These are phyloP conservation scores for Nomia melanderi DNA, from an alignment of 1,140 invertebrate genomes.

Conservation along the genomic window DNA sequence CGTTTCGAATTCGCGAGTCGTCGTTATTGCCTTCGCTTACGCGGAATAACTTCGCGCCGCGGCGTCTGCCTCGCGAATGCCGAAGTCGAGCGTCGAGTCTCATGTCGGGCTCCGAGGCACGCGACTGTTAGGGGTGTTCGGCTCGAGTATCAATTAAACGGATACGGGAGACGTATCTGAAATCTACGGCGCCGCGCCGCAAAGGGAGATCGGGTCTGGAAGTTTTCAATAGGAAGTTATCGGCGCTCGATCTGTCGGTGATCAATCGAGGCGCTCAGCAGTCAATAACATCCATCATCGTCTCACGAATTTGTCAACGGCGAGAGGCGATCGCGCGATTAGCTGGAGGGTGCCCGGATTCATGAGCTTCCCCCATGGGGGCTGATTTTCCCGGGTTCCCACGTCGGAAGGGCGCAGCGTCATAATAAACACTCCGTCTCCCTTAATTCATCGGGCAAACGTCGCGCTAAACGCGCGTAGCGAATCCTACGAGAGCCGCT, in stretches of 20 bases:
- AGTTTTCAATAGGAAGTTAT: slow-evolving; percentile 66
- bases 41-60: neutral
- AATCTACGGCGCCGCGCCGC: neutral
- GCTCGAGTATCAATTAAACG: neutral
- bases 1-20: slow-evolving; percentile 29
- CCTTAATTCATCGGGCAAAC: slow-evolving; percentile 59
- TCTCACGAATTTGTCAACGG: slow-evolving; percentile 77
- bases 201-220: slow-evolving; percentile 64
- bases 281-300: slow-evolving; percentile 76
- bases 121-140: neutral
- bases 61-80: neutral
- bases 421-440: slow-evolving; percentile 56
- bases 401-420: slow-evolving; percentile 68
- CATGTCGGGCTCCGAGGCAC: neutral
- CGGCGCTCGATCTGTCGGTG: slow-evolving; percentile 64
- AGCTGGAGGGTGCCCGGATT: slow-evolving; percentile 66
- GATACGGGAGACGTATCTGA: neutral
- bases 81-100: neutral
- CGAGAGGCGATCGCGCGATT: slow-evolving; percentile 74
- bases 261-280: slow-evolving; percentile 46
- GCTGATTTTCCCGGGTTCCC: slow-evolving; percentile 69
- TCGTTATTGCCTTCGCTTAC: slow-evolving; percentile 13
- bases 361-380: slow-evolving; percentile 59
- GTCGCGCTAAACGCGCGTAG: neutral
- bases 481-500: neutral